phyloP scores from a whole-genome alignment of 2,113 vertebrate genomes.

The Leptobrachium leishanense region DNA sequence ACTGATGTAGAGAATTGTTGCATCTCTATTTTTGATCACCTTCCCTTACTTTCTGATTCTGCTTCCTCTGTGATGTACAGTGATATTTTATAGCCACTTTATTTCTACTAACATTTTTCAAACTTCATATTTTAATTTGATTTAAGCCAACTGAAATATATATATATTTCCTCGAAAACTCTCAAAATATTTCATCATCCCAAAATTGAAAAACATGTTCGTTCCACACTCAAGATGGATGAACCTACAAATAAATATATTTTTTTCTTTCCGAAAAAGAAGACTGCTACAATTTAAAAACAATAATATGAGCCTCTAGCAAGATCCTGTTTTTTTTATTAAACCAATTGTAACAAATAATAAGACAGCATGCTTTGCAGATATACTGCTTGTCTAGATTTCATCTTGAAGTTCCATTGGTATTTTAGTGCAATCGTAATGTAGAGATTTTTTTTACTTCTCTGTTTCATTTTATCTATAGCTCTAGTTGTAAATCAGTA shows the following conservation, averaged over 20 bases:
- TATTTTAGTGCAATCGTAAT: conserved; percentile 24
- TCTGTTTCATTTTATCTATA: conserved; percentile 32
- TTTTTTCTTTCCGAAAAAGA: not conserved
- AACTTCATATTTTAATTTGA: too few species aligned
- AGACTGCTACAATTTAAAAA: not conserved
- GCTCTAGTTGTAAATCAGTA: conserved; percentile 25
- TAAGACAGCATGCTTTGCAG: not conserved
- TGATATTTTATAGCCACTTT: too few species aligned
- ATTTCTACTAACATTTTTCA: too few species aligned
- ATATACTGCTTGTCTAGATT: conserved; percentile 28
- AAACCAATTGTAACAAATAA: conserved; percentile 1
- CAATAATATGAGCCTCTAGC: not conserved
- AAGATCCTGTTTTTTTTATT: not conserved
- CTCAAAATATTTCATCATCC: not conserved
- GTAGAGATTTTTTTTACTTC: conserved; percentile 28
- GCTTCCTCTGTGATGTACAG: too few species aligned
- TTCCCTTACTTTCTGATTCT: too few species aligned
- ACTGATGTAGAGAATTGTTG: too few species aligned
- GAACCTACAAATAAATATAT: not conserved
- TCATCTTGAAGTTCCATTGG: conserved; percentile 18
- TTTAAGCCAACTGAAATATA: too few species aligned
- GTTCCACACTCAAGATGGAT: not conserved
- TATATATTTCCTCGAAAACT: not conserved
- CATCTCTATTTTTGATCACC: too few species aligned
- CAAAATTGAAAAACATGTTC: not conserved